Evolutionary conservation across 1,140 invertebrate species (phyloP).

Genomic region (Xylocopa sonorina): DNA sequence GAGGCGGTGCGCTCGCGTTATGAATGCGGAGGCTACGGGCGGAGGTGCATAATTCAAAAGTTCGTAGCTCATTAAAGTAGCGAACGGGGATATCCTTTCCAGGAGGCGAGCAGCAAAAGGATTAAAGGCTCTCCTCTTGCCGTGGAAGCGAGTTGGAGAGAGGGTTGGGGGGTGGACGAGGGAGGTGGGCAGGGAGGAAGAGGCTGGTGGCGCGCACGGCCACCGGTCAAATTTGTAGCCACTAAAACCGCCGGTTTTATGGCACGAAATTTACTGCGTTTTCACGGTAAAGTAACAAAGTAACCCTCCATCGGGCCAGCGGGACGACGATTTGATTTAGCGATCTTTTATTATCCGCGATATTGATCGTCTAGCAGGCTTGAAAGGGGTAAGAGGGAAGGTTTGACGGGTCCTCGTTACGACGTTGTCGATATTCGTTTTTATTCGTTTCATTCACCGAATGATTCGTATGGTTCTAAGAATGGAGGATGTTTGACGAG

Average conservation of each 20-base stretch:
- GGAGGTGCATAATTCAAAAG: constrained; percentile 77
- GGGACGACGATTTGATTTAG: constrained; percentile 69
- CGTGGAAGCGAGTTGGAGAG: neutral
- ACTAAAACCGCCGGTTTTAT: constrained; percentile 78
- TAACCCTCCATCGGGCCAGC: constrained; percentile 46
- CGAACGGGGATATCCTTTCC: constrained; percentile 57
- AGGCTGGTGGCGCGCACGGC: constrained; percentile 44
- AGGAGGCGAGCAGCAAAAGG: constrained; percentile 51
- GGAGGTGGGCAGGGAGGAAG: neutral
- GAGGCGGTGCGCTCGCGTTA: constrained; percentile 39
- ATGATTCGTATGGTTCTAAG: too few species aligned
- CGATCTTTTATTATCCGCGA: constrained; percentile 72
- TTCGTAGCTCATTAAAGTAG: constrained; percentile 78
- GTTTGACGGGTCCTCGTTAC: constrained; percentile 34
- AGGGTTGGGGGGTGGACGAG: neutral
- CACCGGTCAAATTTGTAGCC: constrained; percentile 78
- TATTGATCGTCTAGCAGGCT: constrained; percentile 58
- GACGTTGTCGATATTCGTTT: neutral
- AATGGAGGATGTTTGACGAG: neutral
- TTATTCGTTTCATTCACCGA: too few species aligned
- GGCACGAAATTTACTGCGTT: constrained; percentile 77
- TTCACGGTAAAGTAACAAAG: constrained; percentile 78
- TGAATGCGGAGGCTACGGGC: constrained; percentile 48
- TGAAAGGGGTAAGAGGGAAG: too few species aligned
- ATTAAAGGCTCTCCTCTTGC: constrained; percentile 46